Percentiles rank a stretch among this genome's conserved stretches.
Evolutionary conservation across 2,888 invertebrate species (phyloP).

Genomic region (Epinotia nisella): DNA sequence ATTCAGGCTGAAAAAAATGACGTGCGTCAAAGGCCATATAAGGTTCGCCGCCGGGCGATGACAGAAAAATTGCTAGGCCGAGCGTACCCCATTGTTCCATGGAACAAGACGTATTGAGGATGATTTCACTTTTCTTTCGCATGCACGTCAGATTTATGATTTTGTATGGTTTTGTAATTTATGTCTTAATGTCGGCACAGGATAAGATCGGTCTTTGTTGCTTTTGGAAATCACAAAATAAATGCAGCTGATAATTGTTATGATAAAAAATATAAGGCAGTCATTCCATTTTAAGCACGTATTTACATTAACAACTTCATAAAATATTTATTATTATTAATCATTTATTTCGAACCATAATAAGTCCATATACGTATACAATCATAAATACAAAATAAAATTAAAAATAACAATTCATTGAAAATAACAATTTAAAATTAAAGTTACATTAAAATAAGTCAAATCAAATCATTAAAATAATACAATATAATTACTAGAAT

Average conservation of each 20-base stretch:
- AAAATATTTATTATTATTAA: no score
- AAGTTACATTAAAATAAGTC: no score
- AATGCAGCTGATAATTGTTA: conserved; percentile 1
- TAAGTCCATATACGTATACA: no score
- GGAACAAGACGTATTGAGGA: conserved; percentile 63
- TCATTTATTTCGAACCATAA: no score
- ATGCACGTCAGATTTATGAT: conserved; percentile 52
- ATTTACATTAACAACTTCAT: background rate
- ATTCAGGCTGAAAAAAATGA: conserved; percentile 68
- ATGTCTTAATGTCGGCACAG: conserved; percentile 28
- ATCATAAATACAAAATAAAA: no score
- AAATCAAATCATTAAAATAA: no score
- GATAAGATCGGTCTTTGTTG: background rate
- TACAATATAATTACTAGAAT: no score
- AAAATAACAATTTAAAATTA: no score
- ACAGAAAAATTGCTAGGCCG: conserved; percentile 69
- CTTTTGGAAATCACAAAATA: background rate
- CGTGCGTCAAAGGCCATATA: conserved; percentile 69
- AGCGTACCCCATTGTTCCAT: conserved; percentile 63
- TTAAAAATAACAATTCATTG: no score
- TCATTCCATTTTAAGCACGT: no score
- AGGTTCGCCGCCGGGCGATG: conserved; percentile 61
- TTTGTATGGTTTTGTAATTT: conserved; percentile 50
- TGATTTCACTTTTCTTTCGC: conserved; percentile 57
- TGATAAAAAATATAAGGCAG: background rate